Evolutionary conservation across 2,113 vertebrate species (phyloP).

Genomic region (Steatornis caripensis): DNA sequence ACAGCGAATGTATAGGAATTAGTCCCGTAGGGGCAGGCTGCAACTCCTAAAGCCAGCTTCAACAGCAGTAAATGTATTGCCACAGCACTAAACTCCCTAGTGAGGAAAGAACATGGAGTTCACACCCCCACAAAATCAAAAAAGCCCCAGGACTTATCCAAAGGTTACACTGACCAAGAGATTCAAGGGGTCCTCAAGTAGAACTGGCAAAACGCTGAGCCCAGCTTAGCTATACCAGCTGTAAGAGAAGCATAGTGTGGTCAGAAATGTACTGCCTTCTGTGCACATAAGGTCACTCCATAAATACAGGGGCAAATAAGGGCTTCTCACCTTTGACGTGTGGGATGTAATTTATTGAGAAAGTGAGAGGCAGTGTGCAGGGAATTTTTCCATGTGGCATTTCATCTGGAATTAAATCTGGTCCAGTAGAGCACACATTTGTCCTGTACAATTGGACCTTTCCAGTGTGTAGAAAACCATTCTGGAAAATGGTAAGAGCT

Average conservation of each 20-base stretch:
- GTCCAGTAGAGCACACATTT: not conserved
- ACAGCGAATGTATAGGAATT: conserved; percentile 2
- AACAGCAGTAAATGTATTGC: not conserved
- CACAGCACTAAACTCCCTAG: not conserved
- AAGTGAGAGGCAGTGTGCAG: not conserved
- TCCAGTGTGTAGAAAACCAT: not conserved
- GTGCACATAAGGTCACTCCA: not conserved
- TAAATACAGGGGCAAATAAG: not conserved
- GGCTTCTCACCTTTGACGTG: not conserved
- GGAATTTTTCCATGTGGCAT: not conserved
- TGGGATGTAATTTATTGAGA: not conserved
- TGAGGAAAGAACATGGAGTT: fast-evolving
- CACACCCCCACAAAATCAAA: not conserved
- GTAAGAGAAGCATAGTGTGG: fast-evolving
- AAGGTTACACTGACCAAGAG: not conserved
- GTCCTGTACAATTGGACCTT: not conserved
- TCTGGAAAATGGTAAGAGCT: not conserved
- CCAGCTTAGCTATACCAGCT: not conserved
- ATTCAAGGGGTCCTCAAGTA: not conserved
- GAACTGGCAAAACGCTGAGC: not conserved
- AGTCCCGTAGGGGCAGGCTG: not conserved
- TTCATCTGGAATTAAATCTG: not conserved
- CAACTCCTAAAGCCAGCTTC: not conserved
- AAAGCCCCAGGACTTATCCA: not conserved
- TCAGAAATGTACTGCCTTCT: not conserved